Evolutionary conservation across 1,140 invertebrate genomes (phyloP).

Genomic region (Muscidifurax raptorellus): DNA sequence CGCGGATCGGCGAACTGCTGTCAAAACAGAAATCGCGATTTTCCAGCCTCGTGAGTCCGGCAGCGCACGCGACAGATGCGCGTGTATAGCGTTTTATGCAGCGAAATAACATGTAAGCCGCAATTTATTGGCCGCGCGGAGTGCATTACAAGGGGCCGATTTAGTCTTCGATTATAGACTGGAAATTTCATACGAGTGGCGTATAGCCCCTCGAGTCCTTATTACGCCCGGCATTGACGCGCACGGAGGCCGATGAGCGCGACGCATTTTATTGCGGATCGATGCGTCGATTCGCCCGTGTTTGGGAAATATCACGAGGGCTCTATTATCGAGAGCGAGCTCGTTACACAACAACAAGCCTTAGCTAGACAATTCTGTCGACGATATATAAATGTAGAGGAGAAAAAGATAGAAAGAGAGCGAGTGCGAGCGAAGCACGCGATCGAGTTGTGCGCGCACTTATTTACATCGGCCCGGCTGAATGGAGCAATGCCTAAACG

Average conservation of each 20-base stretch:
- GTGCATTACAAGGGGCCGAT: conserved; percentile 20
- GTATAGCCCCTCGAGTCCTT: conserved; percentile 24
- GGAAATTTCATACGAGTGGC: too few relatives aligned
- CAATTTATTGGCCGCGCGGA: conserved; percentile 46
- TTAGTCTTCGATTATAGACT: conserved; percentile 46
- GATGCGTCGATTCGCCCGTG: conserved; percentile 24
- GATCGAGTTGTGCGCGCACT: too few relatives aligned
- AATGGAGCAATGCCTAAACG: conserved; percentile 40
- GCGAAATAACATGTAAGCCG: conserved; percentile 36
- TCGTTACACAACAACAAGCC: not conserved
- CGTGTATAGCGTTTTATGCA: conserved; percentile 50
- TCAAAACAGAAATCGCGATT: conserved; percentile 72
- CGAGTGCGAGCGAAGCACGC: too few relatives aligned
- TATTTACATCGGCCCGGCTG: not conserved
- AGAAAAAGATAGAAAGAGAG: too few relatives aligned
- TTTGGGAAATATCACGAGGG: conserved; percentile 44
- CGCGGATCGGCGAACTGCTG: conserved; percentile 69
- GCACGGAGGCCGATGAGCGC: not conserved
- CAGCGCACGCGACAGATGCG: conserved; percentile 49
- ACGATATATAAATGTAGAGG: too few relatives aligned
- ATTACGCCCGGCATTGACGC: too few relatives aligned
- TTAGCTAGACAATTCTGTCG: too few relatives aligned
- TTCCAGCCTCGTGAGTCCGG: conserved; percentile 35
- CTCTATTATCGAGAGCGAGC: conserved; percentile 17
- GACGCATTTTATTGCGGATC: conserved; percentile 26